phyloP scores from a whole-genome alignment of 2,888 invertebrate species.

The Pseudolycoriella hygida region DNA sequence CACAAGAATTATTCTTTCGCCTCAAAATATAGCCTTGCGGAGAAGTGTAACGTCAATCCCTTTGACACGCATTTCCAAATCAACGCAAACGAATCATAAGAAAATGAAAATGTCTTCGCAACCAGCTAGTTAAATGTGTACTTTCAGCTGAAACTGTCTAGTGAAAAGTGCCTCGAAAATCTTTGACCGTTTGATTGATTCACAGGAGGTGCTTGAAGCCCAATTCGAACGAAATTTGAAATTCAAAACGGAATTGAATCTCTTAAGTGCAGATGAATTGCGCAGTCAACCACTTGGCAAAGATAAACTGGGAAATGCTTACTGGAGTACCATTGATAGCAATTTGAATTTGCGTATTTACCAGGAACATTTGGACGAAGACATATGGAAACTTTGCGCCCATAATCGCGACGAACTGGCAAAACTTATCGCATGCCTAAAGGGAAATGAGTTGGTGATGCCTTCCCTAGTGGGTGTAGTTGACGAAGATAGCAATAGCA shows the following conservation, averaged over 20 bases:
- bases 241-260: constrained; percentile 77
- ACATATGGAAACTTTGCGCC: constrained; percentile 85
- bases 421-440: constrained; percentile 55
- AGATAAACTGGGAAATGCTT: constrained; percentile 78
- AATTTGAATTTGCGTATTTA: constrained; percentile 82
- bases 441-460: constrained; percentile 47
- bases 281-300: constrained; percentile 78
- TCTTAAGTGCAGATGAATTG: constrained; percentile 58
- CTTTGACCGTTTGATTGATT: no score
- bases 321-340: constrained; percentile 86
- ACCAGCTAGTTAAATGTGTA: no score
- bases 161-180: no score
- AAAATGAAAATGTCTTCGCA: no score
- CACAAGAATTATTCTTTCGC: no score
- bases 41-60: no score
- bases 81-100: no score
- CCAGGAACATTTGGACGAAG: constrained; percentile 90
- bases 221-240: constrained; percentile 90
- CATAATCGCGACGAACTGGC: constrained; percentile 68
- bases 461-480: constrained; percentile 36
- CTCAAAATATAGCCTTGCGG: no score
- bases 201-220: constrained; percentile 70
- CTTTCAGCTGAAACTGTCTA: no score
- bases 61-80: no score
- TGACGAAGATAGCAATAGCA: constrained; percentile 47